Percentiles rank a stretch among this genome's conserved stretches.
Evolutionary conservation across 35 echinoderm and acorn worm species (phyloP).

Genomic region (Stichopus chloronotus): DNA sequence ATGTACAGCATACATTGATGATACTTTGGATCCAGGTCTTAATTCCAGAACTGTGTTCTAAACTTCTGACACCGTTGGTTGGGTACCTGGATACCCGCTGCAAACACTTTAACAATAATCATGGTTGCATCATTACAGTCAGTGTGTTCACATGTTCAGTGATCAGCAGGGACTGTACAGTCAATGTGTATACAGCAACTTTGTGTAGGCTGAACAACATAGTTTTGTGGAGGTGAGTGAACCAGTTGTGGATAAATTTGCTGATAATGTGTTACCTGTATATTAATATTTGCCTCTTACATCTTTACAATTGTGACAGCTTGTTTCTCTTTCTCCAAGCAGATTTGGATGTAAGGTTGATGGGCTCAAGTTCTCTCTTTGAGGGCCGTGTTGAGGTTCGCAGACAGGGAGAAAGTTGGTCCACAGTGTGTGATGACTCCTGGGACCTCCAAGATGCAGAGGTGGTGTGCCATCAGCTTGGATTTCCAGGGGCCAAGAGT

Average conservation of each 20-base stretch:
- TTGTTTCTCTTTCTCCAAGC: not conserved
- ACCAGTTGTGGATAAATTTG: not conserved
- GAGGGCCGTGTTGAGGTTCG: slow-evolving; percentile 55
- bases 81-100: no score
- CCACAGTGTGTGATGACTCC: slow-evolving; percentile 53
- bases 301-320: no score
- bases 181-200: no score
- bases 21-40: no score
- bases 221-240: not conserved
- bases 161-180: no score
- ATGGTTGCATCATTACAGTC: no score
- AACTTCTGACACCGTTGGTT: no score
- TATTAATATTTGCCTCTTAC: not conserved
- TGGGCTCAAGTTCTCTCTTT: slow-evolving; percentile 21
- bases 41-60: no score
- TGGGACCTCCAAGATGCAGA: slow-evolving; percentile 59
- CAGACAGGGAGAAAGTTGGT: slow-evolving; percentile 12
- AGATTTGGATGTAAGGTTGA: slow-evolving; percentile 34
- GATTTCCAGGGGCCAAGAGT: slow-evolving; percentile 38
- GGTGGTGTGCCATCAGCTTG: slow-evolving; percentile 59
- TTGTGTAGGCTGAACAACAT: no score
- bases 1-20: no score
- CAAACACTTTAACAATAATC: no score
- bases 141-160: no score
- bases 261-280: not conserved